A percentile compares a stretch with the other conserved stretches of the same genome.
Evolutionary conservation across 2,888 invertebrate species (phyloP).

Genomic region (Unio delphinus): DNA sequence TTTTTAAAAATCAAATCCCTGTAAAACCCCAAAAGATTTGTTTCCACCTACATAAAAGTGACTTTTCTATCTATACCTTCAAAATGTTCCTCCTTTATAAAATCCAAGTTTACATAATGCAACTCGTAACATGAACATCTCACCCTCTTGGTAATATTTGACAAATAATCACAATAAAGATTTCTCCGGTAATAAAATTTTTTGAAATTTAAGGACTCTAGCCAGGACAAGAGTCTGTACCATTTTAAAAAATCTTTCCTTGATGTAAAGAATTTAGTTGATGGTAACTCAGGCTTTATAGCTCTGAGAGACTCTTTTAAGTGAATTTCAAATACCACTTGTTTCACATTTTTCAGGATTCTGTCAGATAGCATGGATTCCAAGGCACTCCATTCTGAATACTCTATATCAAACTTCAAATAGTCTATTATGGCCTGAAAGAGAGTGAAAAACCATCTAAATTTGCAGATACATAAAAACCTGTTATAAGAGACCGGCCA

Average conservation of each 20-base stretch:
- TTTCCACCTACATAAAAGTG: no score
- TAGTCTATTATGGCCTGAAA: conserved; percentile 67
- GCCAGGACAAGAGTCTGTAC: conserved; percentile 40
- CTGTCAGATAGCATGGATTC: conserved; percentile 39
- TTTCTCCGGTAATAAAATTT: conserved; percentile 59
- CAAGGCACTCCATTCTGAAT: conserved; percentile 67
- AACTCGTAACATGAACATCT: conserved; percentile 58
- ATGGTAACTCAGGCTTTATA: conserved; percentile 19
- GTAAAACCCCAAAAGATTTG: no score
- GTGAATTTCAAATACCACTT: conserved; percentile 61
- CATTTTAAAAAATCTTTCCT: conserved; percentile 49
- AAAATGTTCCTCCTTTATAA: conserved; percentile 30
- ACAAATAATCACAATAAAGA: conserved; percentile 52
- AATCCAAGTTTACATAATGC: conserved; percentile 57
- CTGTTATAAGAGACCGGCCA: no score
- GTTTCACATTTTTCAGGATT: conserved; percentile 52
- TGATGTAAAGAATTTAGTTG: conserved; percentile 22
- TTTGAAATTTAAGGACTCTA: conserved; percentile 49
- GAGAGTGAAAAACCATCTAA: not conserved
- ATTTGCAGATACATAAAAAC: no score
- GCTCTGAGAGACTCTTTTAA: conserved; percentile 36
- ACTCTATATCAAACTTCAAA: conserved; percentile 71
- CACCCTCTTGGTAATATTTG: conserved; percentile 23
- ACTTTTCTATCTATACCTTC: not conserved
- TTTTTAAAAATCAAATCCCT: no score